Base-by-base conservation (phyloP, 2,797 vertebrate species). In the Champsocephalus esox region DNA sequence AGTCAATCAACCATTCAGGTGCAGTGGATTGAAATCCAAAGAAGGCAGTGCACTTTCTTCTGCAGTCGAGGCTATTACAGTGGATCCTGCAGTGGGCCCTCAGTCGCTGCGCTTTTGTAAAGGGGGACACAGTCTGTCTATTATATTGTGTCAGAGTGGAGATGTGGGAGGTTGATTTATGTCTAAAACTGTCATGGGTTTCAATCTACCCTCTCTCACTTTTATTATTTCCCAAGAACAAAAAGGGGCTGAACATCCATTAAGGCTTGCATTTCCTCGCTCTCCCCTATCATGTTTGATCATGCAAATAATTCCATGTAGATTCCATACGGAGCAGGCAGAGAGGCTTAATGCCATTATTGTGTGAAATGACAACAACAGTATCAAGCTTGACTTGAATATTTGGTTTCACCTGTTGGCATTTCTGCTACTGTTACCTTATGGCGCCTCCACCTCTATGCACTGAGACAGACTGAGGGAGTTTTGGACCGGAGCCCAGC, bases 381-480 rank as follows among this genome's bases (percentile, higher is more conserved):
- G 93, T 94, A 95, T 95, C 94, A 90, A 93, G 94, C 94, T 90
- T 92, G 91, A 93, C 95, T 95, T 93, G 79, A 94, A 94, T 95
- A 96, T 98, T 97, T 80, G 93, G 95, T 99, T 98, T 96, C 97
- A 94, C 92, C 92, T 94, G 94, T 93, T 96, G 96, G 94, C 95
- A 95, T 93, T 88, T 88, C 87, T 92, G 90, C 95, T 95, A 85
- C 96, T 95, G 94, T 96, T 97, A 96, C 96, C 94, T 95, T 93
- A 80, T 96, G 97, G 97, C 94, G 95, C 96, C 96, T 94, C 93
- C 89, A 88, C 94, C 95, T 96, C 94, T 95, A 95, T 93, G 85
- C 88, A 80, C 90, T 94, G 94, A 96, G 95, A 96, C 94, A 91
- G 91, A 90, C 95, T 88, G 92, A 92, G 94, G 94, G 94, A 91